Conservation (phyloP, 2,888 invertebrate genomes). For the Standfussiana lucernea region DNA sequence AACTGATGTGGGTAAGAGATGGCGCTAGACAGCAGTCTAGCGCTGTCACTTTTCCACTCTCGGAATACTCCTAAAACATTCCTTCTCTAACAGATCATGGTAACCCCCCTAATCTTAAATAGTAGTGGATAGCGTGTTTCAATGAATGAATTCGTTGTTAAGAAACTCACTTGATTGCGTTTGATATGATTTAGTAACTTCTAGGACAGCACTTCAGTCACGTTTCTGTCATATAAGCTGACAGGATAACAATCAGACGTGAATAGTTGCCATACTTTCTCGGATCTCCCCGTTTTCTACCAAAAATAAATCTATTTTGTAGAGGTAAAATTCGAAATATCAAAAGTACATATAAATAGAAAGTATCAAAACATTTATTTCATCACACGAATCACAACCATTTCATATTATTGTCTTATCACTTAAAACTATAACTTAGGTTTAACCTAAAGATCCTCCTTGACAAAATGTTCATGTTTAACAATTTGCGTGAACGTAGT, state of each 20-base stretch:
- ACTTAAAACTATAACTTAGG: conserved; percentile 5
- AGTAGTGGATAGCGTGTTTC: not conserved
- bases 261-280: conserved; percentile 23
- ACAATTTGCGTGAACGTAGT: conserved; percentile 80
- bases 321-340: not conserved
- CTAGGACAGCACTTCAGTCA: conserved; percentile 36
- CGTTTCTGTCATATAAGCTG: conserved; percentile 43
- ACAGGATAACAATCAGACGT: conserved; percentile 16
- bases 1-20: too few relatives aligned
- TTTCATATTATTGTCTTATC: conserved; percentile 5
- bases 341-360: not conserved
- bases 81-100: too few relatives aligned
- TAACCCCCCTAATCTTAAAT: too few relatives aligned
- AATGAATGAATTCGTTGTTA: not conserved
- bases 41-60: too few relatives aligned
- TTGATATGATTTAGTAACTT: conserved; percentile 18
- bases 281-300: not conserved
- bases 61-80: too few relatives aligned
- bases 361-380: conserved; percentile 46
- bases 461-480: conserved; percentile 79
- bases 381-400: conserved; percentile 41
- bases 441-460: conserved; percentile 63
- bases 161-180: not conserved
- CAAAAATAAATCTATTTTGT: conserved; percentile 1
- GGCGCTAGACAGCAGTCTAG: too few relatives aligned